These are phyloP conservation scores for Hartigia nigra DNA, from an alignment of 2,888 invertebrate species.

Conservation along the genomic window DNA sequence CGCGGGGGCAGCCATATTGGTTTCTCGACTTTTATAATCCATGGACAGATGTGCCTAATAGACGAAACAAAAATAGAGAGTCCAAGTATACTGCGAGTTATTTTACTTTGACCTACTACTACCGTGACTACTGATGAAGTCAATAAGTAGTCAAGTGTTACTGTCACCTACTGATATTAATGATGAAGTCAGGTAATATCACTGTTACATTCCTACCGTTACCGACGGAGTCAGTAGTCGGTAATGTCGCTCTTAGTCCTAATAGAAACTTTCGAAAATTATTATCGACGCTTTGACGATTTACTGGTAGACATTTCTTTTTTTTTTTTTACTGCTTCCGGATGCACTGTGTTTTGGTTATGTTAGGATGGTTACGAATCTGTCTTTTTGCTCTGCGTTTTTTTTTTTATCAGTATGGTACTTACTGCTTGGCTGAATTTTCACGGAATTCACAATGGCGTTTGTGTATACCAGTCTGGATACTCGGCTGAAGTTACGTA, in stretches of 20 bases:
- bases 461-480: neutral
- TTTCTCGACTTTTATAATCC: neutral
- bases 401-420: neutral
- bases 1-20: slow-evolving; percentile 5
- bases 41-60: neutral
- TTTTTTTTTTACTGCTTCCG: neutral
- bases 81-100: neutral
- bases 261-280: neutral
- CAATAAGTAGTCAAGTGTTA: neutral
- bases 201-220: neutral
- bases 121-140: neutral
- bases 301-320: too few relatives aligned
- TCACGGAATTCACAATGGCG: neutral
- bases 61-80: neutral
- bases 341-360: neutral
- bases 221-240: neutral
- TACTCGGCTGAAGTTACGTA: neutral
- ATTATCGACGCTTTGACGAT: neutral
- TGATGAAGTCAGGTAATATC: neutral
- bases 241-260: neutral
- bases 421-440: neutral
- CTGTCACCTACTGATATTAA: too few relatives aligned
- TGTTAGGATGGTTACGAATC: neutral
- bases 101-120: too few relatives aligned
- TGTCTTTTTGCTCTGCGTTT: neutral